Evolutionary conservation across 2,797 vertebrate genomes (phyloP).

Genomic region (Cryptoblepharus egeriae): DNA sequence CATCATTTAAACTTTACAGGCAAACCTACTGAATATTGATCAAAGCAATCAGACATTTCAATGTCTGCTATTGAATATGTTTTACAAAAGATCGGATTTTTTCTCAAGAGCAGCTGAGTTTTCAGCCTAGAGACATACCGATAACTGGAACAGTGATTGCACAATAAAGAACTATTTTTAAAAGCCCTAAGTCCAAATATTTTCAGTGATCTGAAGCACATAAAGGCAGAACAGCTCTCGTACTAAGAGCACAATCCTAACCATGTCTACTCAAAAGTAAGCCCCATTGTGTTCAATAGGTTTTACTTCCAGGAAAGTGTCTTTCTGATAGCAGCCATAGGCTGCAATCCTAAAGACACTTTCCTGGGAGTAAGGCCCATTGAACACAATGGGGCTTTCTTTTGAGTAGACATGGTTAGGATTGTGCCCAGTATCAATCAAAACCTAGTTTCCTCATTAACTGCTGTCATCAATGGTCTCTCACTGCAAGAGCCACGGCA

Average conservation of each 20-base stretch:
- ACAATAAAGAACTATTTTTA: background rate
- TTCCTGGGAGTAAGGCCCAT: too few relatives aligned
- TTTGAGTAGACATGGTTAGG: too few relatives aligned
- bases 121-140: background rate
- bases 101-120: background rate
- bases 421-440: too few relatives aligned
- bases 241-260: too few relatives aligned
- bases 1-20: background rate
- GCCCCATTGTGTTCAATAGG: too few relatives aligned
- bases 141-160: background rate
- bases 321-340: too few relatives aligned
- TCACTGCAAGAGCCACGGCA: conserved; percentile 28
- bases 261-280: too few relatives aligned
- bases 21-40: conserved; percentile 13
- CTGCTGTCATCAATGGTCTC: conserved; percentile 28
- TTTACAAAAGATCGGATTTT: background rate
- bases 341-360: too few relatives aligned
- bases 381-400: too few relatives aligned
- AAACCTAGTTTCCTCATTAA: background rate
- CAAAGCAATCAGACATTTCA: background rate
- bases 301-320: too few relatives aligned
- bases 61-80: background rate
- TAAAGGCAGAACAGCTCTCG: conserved; percentile 46
- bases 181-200: background rate
- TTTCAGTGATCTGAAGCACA: conserved; percentile 28